Conservation (phyloP, 2,113 vertebrate genomes). For the Syrmaticus mikado region DNA sequence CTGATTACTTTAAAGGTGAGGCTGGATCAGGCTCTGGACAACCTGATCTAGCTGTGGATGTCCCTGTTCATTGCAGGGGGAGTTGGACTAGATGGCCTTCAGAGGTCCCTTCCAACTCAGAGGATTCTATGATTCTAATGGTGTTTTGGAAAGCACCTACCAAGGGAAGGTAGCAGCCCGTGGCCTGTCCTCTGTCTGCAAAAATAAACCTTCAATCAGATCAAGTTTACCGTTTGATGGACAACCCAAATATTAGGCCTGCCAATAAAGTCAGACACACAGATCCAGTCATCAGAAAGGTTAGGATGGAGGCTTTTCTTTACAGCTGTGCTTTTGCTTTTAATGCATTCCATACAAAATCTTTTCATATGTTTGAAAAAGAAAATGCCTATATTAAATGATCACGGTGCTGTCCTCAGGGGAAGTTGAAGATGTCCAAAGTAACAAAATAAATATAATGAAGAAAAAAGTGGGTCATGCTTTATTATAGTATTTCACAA, state of each 20-base stretch:
- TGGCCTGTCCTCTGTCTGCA: not conserved
- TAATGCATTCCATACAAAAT: conserved; percentile 7
- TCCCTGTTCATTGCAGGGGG: no score
- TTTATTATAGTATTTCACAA: conserved; percentile 8
- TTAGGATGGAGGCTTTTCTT: not conserved
- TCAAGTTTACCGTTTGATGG: not conserved
- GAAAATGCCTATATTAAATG: not conserved
- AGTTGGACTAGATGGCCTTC: no score
- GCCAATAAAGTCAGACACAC: not conserved
- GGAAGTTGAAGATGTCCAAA: not conserved
- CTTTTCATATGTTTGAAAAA: not conserved
- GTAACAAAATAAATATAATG: conserved; percentile 52
- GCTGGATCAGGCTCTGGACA: no score
- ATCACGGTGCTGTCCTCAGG: conserved; percentile 3
- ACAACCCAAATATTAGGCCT: not conserved
- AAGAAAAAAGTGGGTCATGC: not conserved
- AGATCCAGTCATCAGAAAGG: not conserved
- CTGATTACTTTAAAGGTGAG: no score
- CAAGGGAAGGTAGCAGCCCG: not conserved
- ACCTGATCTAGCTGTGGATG: no score
- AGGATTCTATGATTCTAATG: no score
- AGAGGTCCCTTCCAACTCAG: no score
- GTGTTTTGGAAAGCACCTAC: not conserved
- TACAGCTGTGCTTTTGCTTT: not conserved
- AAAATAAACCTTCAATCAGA: not conserved